phyloP scores from a whole-genome alignment of 2,888 invertebrate genomes.

The Cylloceria caligata region DNA sequence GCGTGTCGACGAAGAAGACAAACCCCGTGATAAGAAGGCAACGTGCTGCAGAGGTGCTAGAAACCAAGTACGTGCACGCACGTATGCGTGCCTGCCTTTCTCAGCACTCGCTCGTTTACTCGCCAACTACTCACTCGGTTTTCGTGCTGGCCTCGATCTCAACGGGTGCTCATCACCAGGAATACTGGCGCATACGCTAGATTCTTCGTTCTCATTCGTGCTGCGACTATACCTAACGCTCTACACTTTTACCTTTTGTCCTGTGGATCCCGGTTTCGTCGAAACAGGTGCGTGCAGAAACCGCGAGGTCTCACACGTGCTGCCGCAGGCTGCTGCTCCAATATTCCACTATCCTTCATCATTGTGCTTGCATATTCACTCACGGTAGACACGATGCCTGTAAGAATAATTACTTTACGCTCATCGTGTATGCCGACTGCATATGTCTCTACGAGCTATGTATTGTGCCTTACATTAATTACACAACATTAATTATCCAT shows the following conservation, averaged over 20 bases:
- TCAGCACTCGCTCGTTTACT: conserved; percentile 9
- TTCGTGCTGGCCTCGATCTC: conserved; percentile 57
- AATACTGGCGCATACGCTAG: background rate
- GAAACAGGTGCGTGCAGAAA: conserved; percentile 33
- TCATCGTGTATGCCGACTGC: background rate
- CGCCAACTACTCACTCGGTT: conserved; percentile 21
- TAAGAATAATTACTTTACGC: conserved; percentile 58
- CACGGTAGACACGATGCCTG: conserved; percentile 23
- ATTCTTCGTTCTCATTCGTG: conserved; percentile 52
- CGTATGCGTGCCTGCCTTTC: no score
- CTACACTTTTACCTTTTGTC: conserved; percentile 58
- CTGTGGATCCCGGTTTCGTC: conserved; percentile 40
- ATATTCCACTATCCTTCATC: conserved; percentile 5
- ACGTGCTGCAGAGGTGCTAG: no score
- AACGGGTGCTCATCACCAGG: conserved; percentile 22
- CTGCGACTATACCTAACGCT: no score
- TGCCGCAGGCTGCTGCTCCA: no score
- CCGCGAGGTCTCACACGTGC: conserved; percentile 44
- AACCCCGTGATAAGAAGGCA: no score
- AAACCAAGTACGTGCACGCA: no score
- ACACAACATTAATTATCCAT: no score
- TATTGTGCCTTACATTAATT: no score
- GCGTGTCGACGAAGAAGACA: no score
- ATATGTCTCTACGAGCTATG: no score
- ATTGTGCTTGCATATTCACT: conserved; percentile 49